Conservation (phyloP, 1,140 invertebrate species). For the Drosophila ironensis region DNA sequence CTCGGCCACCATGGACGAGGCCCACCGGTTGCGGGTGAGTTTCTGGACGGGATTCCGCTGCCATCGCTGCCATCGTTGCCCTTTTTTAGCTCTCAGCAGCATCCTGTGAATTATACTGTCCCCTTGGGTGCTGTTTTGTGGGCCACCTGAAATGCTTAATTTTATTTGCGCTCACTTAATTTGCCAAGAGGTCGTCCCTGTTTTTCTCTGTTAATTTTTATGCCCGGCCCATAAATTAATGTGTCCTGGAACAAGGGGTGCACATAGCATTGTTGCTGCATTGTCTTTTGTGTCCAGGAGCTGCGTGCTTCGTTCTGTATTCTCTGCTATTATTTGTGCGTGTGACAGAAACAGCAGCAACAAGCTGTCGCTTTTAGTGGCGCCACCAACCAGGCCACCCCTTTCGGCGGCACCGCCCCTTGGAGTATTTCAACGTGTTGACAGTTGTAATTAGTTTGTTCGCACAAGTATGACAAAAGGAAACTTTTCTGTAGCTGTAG, state of each 20-base stretch:
- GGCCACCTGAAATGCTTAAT: conserved; percentile 63
- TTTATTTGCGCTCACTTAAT: conserved; percentile 66
- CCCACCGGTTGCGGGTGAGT: conserved; percentile 90
- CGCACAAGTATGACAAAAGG: conserved; percentile 77
- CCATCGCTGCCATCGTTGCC: background rate
- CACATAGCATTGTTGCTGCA: conserved; percentile 9
- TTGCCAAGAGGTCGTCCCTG: conserved; percentile 43
- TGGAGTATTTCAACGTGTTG: conserved; percentile 57
- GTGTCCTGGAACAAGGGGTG: conserved; percentile 19
- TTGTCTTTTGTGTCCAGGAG: conserved; percentile 13
- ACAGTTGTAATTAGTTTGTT: conserved; percentile 81
- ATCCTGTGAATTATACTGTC: conserved; percentile 20
- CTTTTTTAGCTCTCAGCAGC: background rate
- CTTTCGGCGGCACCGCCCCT: background rate
- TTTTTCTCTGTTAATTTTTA: conserved; percentile 33
- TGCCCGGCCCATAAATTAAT: conserved; percentile 50
- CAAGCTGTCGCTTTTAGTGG: conserved; percentile 45
- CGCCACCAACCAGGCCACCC: no score
- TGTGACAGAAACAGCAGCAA: conserved; percentile 47
- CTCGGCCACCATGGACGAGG: conserved; percentile 94
- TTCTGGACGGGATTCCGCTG: background rate
- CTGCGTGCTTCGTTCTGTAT: conserved; percentile 48
- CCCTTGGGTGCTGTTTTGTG: conserved; percentile 25
- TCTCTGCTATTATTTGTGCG: conserved; percentile 38
- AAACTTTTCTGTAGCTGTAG: conserved; percentile 51